Conservation (phyloP, 1,140 invertebrate genomes). For the Phymorhynchus buccinoides region DNA sequence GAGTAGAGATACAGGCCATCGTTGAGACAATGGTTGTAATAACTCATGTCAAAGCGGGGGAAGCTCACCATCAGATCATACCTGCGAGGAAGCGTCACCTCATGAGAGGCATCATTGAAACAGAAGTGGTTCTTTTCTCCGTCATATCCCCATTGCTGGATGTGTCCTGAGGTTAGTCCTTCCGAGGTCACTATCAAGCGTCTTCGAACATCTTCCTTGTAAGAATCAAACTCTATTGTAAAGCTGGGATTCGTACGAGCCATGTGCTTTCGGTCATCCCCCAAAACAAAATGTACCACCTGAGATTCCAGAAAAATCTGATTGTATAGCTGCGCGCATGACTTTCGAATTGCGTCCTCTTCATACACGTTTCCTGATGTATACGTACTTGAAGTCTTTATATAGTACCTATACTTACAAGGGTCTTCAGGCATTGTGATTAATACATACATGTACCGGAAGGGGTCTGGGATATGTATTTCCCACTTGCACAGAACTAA, state of each 20-base stretch:
- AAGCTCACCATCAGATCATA: slow-evolving; percentile 3
- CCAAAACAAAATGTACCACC: neutral
- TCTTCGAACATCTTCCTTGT: neutral
- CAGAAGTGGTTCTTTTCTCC: neutral
- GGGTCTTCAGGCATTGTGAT: neutral
- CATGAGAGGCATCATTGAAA: neutral
- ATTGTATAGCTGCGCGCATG: neutral
- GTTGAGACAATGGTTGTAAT: neutral
- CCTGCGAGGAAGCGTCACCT: neutral
- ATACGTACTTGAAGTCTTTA: neutral
- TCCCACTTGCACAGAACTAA: neutral
- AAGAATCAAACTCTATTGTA: neutral
- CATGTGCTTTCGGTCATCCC: neutral
- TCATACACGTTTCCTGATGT: neutral
- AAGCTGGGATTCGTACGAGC: neutral
- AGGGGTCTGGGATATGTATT: neutral
- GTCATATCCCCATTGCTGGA: neutral
- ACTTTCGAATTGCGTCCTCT: neutral
- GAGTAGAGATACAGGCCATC: neutral
- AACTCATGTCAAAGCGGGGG: neutral
- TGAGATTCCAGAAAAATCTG: neutral
- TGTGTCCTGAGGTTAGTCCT: neutral
- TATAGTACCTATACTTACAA: neutral
- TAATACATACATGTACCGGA: neutral
- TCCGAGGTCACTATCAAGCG: neutral